These are phyloP conservation scores for Etheostoma cragini DNA, from an alignment of 2,113 vertebrate genomes.

Conservation along the genomic window DNA sequence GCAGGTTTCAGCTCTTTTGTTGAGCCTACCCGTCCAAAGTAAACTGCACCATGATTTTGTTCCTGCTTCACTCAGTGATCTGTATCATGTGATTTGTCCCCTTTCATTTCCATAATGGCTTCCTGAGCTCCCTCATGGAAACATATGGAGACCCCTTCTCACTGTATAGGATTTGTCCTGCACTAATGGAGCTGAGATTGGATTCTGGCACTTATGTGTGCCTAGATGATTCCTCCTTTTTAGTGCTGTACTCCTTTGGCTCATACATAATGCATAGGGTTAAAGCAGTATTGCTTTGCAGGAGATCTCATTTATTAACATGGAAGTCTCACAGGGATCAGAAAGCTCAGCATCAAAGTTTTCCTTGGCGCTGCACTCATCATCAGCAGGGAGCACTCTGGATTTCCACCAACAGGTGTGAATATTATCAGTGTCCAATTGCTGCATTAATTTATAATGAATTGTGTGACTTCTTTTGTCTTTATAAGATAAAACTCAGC, in stretches of 20 bases:
- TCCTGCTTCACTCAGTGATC: constrained; percentile 75
- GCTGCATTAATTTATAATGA: constrained; percentile 22
- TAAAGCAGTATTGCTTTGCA: constrained; percentile 82
- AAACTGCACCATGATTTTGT: constrained; percentile 68
- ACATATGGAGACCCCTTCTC: constrained; percentile 80
- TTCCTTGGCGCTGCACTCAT: constrained; percentile 58
- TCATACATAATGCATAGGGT: constrained; percentile 86
- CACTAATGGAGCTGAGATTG: constrained; percentile 87
- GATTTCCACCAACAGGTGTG: constrained; percentile 68
- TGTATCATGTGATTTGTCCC: constrained; percentile 81
- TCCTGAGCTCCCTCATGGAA: constrained; percentile 80
- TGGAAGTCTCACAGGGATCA: constrained; percentile 78
- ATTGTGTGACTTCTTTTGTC: not conserved
- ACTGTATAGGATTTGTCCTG: constrained; percentile 83
- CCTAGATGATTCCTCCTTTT: constrained; percentile 84
- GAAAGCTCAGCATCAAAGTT: constrained; percentile 76
- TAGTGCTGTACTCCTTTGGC: constrained; percentile 79
- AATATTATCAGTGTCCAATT: constrained; percentile 33
- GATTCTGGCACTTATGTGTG: constrained; percentile 83
- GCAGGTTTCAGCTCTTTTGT: constrained; percentile 60
- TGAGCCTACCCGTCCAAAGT: constrained; percentile 60
- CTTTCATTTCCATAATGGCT: constrained; percentile 87
- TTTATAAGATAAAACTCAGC: not conserved
- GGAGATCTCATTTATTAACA: constrained; percentile 84
- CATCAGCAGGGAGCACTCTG: constrained; percentile 51